A percentile compares a stretch with the other conserved stretches of the same genome.
Conservation (phyloP, 2,113 vertebrate genomes). For the Callithrix jacchus region DNA sequence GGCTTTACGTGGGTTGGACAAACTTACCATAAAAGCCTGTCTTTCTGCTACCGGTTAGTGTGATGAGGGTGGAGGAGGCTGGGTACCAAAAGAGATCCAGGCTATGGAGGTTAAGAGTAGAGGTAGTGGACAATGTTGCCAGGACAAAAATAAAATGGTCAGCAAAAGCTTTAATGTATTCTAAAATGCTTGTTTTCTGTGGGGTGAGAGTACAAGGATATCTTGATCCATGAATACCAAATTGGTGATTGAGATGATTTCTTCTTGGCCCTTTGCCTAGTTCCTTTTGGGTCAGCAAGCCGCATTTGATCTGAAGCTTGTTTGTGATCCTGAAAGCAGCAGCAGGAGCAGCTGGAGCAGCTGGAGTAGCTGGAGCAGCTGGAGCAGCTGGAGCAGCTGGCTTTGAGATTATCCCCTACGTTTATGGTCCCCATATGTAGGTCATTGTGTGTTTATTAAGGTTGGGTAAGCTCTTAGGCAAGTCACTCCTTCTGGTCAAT, state of each 20-base stretch:
- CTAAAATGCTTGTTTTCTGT: neutral
- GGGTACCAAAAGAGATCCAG: neutral
- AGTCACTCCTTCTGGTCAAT: neutral
- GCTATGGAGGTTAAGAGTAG: neutral
- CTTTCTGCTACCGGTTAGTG: neutral
- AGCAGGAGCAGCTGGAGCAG: neutral
- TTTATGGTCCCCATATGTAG: neutral
- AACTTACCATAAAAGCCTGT: neutral
- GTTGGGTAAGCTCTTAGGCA: conserved; percentile 33
- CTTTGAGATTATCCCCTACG: neutral
- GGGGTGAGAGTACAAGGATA: neutral
- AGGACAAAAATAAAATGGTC: neutral
- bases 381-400: neutral
- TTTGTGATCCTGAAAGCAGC: neutral
- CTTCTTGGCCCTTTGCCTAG: neutral
- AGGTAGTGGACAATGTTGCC: neutral
- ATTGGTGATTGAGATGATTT: neutral
- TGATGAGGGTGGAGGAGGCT: neutral
- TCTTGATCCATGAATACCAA: neutral
- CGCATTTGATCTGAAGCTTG: neutral
- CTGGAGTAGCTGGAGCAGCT: neutral
- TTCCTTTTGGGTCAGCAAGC: neutral
- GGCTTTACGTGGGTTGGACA: neutral
- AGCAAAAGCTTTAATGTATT: neutral
- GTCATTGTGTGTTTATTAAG: neutral